Evolutionary conservation across 2,113 vertebrate species (phyloP).

Genomic region (Oplegnathus fasciatus): DNA sequence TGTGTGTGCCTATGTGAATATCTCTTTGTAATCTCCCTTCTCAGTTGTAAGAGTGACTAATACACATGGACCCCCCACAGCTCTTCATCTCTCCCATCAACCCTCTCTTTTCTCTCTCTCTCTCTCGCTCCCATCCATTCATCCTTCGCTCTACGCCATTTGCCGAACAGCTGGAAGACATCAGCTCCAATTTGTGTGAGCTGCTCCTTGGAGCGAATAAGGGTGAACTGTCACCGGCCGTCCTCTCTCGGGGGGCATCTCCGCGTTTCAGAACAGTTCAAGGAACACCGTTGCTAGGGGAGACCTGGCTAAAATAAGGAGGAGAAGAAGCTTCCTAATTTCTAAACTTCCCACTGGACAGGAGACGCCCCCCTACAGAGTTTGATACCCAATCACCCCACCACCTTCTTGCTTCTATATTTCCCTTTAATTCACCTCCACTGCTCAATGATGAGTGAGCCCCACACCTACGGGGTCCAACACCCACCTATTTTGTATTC

Average conservation of each 20-base stretch:
- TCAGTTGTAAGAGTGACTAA: constrained; percentile 55
- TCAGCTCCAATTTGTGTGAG: constrained; percentile 74
- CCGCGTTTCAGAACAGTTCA: constrained; percentile 9
- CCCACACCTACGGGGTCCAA: not conserved
- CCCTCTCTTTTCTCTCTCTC: constrained; percentile 21
- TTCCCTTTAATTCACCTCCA: not conserved
- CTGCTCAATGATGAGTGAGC: constrained; percentile 10
- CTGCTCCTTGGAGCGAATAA: constrained; percentile 66
- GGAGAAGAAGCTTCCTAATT: constrained; percentile 17
- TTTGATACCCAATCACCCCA: constrained; percentile 26
- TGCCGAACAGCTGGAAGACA: constrained; percentile 72
- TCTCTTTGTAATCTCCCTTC: constrained; percentile 55
- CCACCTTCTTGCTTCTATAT: constrained; percentile 12
- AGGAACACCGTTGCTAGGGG: constrained; percentile 24
- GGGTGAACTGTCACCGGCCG: constrained; percentile 68
- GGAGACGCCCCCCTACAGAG: constrained; percentile 1
- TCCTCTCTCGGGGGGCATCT: constrained; percentile 31
- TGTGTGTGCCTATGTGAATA: constrained; percentile 9
- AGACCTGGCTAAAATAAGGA: constrained; percentile 23
- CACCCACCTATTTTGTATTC: constrained; percentile 33
- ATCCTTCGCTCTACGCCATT: constrained; percentile 54
- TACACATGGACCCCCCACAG: constrained; percentile 71
- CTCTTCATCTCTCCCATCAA: constrained; percentile 29
- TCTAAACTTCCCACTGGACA: constrained; percentile 22
- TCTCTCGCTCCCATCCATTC: constrained; percentile 43